Base-by-base conservation (phyloP, 2,797 vertebrate genomes). In the Acanthurus leucopareius region DNA sequence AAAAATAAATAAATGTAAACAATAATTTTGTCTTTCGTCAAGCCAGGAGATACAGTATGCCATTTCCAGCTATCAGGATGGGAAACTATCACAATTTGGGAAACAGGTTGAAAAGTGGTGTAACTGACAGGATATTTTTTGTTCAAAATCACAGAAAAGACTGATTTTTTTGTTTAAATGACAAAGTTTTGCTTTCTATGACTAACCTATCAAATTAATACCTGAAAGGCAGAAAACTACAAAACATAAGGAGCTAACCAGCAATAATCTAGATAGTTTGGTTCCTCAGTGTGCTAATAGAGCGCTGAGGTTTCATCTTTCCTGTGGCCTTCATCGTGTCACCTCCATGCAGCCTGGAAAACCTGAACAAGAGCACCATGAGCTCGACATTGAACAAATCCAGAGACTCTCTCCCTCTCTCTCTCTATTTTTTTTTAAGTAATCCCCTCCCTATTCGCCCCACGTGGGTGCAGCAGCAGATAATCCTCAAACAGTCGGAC, bases 401-500 rank as follows among this genome's bases (percentile, higher is more conserved):
- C 68, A 70, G 42, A 53, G 13, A 64, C 56, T 68, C 59, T 51
- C 40, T 51, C 44, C 44, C 25, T 63, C 28, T 40, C 7, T 48
- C 9, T 17, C 13, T 59, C 2, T 62, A n/a, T 58, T 53, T 71
- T 44, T 64, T 54, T 80, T 88, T 82, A 68, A 77, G 65, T 94
- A 94, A 94, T 94, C 93, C 81, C 73, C 77, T 87, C 72, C 73
- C 56, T 61, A 71, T 79, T 72, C 40, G 78, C 40, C 77, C 73
- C 91, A 89, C 82, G 84, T 91, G 90, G 82, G 77, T 72, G 77
- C 73, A 75, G 68, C 71, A 17, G 3, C 70, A 73, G 88, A 90
- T 94, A 93, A 94, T 93, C 92, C 90, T 56, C 77, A 49, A 83
- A 79, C 86, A 70, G 88, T 79, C 42, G 14, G 81, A 82, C 90